phyloP scores from a whole-genome alignment of 1,140 invertebrate genomes.

The Vanessa tameamea region DNA sequence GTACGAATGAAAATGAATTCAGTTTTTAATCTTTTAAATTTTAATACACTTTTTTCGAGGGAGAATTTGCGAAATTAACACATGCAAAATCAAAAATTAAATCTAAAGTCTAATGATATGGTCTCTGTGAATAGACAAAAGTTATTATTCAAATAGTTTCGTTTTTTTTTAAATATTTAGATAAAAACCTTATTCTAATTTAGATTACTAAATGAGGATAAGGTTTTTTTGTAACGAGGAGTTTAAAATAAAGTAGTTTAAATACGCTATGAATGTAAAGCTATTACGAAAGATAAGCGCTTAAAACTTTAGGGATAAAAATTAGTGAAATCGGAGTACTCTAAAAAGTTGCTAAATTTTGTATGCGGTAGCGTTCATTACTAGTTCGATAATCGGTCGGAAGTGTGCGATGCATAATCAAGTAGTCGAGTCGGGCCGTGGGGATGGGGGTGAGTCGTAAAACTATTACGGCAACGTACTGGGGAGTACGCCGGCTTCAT shows the following conservation, averaged over 20 bases:
- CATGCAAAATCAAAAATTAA: too few relatives aligned
- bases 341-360: slow-evolving; percentile 66
- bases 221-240: neutral
- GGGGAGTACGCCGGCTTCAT: slow-evolving; percentile 70
- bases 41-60: too few relatives aligned
- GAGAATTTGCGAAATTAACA: too few relatives aligned
- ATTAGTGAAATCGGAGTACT: slow-evolving; percentile 50
- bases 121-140: too few relatives aligned
- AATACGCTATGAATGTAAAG: slow-evolving; percentile 25
- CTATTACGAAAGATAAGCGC: slow-evolving; percentile 37
- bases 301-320: slow-evolving; percentile 51
- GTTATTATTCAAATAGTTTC: neutral
- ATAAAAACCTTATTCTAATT: too few relatives aligned
- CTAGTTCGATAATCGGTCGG: slow-evolving; percentile 77
- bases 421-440: slow-evolving; percentile 59
- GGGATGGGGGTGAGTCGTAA: slow-evolving; percentile 66
- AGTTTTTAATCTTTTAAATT: too few relatives aligned
- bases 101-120: too few relatives aligned
- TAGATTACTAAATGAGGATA: neutral
- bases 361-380: slow-evolving; percentile 70
- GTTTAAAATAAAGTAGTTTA: slow-evolving; percentile 13
- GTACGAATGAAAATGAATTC: too few relatives aligned
- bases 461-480: slow-evolving; percentile 77
- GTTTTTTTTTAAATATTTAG: neutral
- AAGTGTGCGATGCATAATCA: slow-evolving; percentile 77